Evolutionary conservation across 1,140 invertebrate species (phyloP), one percentile per base, ranked within the genome.

Genomic region (Eriocheir sinensis): DNA sequence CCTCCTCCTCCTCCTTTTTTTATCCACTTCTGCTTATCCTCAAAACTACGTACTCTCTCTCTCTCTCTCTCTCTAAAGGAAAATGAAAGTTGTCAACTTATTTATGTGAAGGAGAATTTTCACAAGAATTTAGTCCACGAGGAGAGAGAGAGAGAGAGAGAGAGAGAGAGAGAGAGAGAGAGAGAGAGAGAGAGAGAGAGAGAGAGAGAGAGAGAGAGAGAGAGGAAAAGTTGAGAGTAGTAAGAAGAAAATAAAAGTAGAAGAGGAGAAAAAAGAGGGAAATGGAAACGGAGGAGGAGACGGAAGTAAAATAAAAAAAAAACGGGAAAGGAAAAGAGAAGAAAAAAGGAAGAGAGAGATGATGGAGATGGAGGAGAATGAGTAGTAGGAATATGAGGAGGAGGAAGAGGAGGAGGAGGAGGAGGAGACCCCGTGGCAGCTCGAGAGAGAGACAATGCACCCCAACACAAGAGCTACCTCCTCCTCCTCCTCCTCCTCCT

Each of bases 401-500:
- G 38, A 36, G 27, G 81, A 38, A 30, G 38, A 36, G 81, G 17
- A 38, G 36, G 15, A 41, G 83, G 48, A 53, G 48, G 48, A 53
- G 48, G 21, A n/a, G n/a, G n/a, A n/a, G n/a, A n/a, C n/a, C n/a
- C n/a, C n/a, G n/a, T n/a, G 48, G 48, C 48, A 53, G 48, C 48
- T 53, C 12, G 12, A n/a, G 85, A 8, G 85, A 41, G 32, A 88
- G 85, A 88, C 85, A 88, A 88, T 88, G 41, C 36, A 41, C 36
- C 27, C 21, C 85, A 88, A 88, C 85, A 88, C 85, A 88, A 88
- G 85, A 38, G 81, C 15, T 36, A 41, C 85, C 9, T 36, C 85
- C 85, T 40, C 34, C 36, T 41, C 41, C 85, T 27, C 48, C 48
- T 53, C 48, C 48, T 53, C 48, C 48, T 53, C 48, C 48, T 53